phyloP scores from a whole-genome alignment of 1,140 invertebrate species.

The Rhagoletis zephyria region DNA sequence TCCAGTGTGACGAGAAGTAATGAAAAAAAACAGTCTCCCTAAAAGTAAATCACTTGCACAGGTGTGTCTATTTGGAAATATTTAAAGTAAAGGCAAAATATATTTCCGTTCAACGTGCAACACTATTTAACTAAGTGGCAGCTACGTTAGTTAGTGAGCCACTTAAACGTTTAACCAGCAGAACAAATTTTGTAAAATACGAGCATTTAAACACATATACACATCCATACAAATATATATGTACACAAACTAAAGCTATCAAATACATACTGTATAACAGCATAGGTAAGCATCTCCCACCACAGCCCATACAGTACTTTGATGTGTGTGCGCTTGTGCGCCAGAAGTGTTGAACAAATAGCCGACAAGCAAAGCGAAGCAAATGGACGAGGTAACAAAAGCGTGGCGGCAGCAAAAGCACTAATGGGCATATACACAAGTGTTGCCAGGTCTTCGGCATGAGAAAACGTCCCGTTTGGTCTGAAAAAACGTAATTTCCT shows the following conservation, averaged over 20 bases:
- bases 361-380: conserved; percentile 9
- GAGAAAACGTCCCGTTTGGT: too few relatives aligned
- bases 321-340: not conserved
- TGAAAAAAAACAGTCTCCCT: not conserved
- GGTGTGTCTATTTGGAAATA: not conserved
- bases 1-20: too few relatives aligned
- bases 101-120: not conserved
- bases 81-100: not conserved
- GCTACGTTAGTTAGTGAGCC: conserved; percentile 44
- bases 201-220: not conserved
- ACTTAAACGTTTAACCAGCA: conserved; percentile 33
- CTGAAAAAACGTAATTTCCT: too few relatives aligned
- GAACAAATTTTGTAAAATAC: conserved; percentile 35
- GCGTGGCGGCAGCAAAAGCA: not conserved
- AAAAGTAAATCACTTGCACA: not conserved
- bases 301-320: not conserved
- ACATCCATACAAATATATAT: not conserved
- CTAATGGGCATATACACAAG: not conserved
- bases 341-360: conserved; percentile 35
- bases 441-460: too few relatives aligned
- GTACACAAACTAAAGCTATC: not conserved
- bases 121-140: conserved; percentile 49
- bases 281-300: too few relatives aligned
- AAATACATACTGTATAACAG: not conserved
- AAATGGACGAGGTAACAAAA: conserved; percentile 8